Evolutionary conservation across 2,113 vertebrate genomes (phyloP).

Genomic region (Telmatochromis bifrenatus): DNA sequence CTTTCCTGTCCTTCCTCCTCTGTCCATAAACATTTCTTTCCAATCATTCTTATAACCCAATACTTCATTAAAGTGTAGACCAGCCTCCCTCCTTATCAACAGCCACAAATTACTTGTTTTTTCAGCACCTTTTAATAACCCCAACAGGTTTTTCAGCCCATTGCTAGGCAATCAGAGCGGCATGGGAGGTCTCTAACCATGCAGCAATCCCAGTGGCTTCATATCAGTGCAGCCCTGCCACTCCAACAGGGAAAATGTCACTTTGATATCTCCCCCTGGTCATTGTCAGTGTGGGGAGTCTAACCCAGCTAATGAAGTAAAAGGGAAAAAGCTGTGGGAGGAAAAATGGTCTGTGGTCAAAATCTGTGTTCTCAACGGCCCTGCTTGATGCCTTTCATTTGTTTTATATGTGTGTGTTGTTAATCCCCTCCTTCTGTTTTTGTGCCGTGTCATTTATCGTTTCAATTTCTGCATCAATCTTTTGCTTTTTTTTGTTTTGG

Average conservation of each 20-base stretch:
- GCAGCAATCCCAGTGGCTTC: conserved; percentile 26
- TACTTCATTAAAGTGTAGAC: conserved; percentile 7
- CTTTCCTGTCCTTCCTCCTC: background rate
- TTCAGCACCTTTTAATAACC: conserved; percentile 32
- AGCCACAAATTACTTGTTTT: conserved; percentile 6
- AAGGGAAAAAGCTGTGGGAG: conserved; percentile 30
- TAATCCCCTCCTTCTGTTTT: background rate
- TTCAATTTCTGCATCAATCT: background rate
- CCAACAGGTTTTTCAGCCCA: conserved; percentile 17
- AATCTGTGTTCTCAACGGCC: background rate
- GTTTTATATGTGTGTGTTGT: background rate
- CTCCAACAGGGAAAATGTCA: conserved; percentile 52
- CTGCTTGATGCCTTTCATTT: background rate
- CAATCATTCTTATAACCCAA: background rate
- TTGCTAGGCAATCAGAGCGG: conserved; percentile 35
- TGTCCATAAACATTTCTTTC: background rate
- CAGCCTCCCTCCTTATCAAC: conserved; percentile 8
- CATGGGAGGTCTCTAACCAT: conserved; percentile 39
- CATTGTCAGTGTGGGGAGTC: conserved; percentile 37
- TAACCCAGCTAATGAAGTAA: conserved; percentile 50
- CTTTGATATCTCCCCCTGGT: conserved; percentile 54
- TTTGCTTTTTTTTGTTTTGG: background rate
- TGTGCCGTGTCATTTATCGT: background rate
- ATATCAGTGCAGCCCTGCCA: conserved; percentile 40
- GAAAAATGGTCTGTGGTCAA: conserved; percentile 14